phyloP scores from a whole-genome alignment of 2,113 vertebrate species.

The Eclectus roratus region DNA sequence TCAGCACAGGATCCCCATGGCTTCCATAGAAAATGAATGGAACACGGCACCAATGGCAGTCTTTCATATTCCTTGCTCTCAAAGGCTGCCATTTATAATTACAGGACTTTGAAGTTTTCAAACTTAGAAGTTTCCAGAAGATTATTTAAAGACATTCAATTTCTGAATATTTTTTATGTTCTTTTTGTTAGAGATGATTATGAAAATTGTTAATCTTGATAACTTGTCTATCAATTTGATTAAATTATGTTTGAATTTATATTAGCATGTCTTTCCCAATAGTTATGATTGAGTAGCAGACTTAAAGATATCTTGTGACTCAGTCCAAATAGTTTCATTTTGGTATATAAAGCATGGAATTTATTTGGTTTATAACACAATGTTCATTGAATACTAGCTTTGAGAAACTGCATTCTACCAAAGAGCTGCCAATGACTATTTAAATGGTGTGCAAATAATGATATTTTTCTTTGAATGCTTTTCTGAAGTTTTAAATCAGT shows the following conservation, averaged over 20 bases:
- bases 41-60: conserved; percentile 17
- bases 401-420: conserved; percentile 10
- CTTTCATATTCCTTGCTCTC: conserved; percentile 43
- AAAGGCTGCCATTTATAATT: conserved; percentile 21
- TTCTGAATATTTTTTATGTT: not conserved
- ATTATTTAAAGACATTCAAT: conserved; percentile 45
- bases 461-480: not conserved
- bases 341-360: not conserved
- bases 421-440: not conserved
- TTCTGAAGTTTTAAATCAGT: not conserved
- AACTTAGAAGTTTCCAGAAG: conserved; percentile 48
- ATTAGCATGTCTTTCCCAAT: not conserved
- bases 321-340: not conserved
- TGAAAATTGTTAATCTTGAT: not conserved
- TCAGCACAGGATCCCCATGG: conserved; percentile 10
- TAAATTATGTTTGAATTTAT: not conserved
- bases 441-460: not conserved
- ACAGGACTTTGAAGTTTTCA: conserved; percentile 9
- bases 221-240: not conserved
- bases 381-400: conserved; percentile 17
- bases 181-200: not conserved
- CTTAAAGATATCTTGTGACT: not conserved
- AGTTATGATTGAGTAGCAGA: not conserved
- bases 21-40: conserved; percentile 48
- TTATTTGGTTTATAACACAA: not conserved